Evolutionary conservation across 35 echinoderm and acorn worm species (phyloP), one percentile per base, ranked within the genome.

Genomic region (Acanthaster planci): DNA sequence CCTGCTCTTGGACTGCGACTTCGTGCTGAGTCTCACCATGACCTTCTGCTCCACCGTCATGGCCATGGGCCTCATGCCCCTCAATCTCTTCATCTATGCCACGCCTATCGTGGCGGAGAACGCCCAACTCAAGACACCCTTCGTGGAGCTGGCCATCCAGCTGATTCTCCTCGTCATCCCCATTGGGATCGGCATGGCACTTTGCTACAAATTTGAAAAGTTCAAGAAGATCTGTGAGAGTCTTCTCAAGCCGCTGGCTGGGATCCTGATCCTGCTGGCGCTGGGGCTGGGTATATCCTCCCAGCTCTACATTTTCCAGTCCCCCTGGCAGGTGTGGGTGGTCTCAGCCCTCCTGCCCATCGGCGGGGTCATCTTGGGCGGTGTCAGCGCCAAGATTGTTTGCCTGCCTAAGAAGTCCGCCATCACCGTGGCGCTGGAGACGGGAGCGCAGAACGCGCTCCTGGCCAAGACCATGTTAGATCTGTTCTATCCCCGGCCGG

Each of bases 21-120:
- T 99, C 51, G 83, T 93, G 40, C 79, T 99, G 1, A 99, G 96
- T 53, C 77, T 99, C 37, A 99, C 92, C 7, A 99, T 99, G 96
- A 99, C 96, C 5, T 86, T 89, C 38, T 94, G 72, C 32, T 91
- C 88, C 0, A 99, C 96, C 9, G 39, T 99, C 35, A 55, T 99
- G 3, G 91, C 92, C 4, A 79, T 99, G 29, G 96, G 96, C 15
- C 85, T 94, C 81, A 99, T 99, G 96, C 96, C 92, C 22, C 80
- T 99, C 0, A 99, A 99, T 78, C 60, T 99, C 52, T 99, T 90
- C 40, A 59, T 99, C n/a, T 99, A 98, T 40, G 83, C 85, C 72
- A 67, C 44, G 7, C 15, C 85, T 8, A 77, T 88, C 37, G 86
- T 78, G 26, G 32, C 39, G 2, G 91, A 79, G 5, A 86, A 90